Base-by-base conservation (phyloP, 2,888 invertebrate genomes). In the Patella pellucida region DNA sequence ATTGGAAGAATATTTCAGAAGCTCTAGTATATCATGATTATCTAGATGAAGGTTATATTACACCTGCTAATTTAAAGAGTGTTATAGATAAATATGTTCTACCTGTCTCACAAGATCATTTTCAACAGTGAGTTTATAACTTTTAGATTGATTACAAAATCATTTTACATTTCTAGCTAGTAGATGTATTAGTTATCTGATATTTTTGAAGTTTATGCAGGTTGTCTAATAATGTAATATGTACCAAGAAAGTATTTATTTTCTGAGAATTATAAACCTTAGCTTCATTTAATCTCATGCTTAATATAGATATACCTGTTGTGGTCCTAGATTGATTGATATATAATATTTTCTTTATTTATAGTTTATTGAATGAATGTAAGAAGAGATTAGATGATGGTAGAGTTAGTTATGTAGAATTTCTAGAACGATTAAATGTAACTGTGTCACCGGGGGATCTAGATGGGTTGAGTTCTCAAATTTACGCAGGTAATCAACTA, bases 321-420 rank as follows among this genome's bases (percentile, higher is more conserved):
- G 41, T 41, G 41, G 41, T 41, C 9, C 9, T 41, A 9, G 41
- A 7, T 41, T 41, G 41, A 41, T 41, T 41, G 41, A 7, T 41
- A n/a, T n/a, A n/a, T n/a, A 5, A 41, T 41, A 41, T 41, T 41
- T 41, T 41, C 41, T 41, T 7, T 41, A 41, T 41, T 41, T 0
- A 41, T 41, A 41, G 41, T 41, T 41, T 41, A 41, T 41, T 41
- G 41, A 41, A 41, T 41, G 41, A 5, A 41, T 41, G 41, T 41
- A 9, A 41, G 41, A 41, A 41, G 41, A 41, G 41, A 41, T 41
- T 41, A n/a, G 76, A 76, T 3, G 84, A 85, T 19, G 87, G 84
- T n/a, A 83, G 83, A 62, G 86, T 90, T 41, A 88, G 87, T 78
- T 90, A 89, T 78, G 81, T 87, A 69, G 89, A 89, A 78, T 89